Evolutionary conservation across 1,140 invertebrate species (phyloP), one percentile per base, ranked within the genome.

Genomic region (Pristionchus pacificus): DNA sequence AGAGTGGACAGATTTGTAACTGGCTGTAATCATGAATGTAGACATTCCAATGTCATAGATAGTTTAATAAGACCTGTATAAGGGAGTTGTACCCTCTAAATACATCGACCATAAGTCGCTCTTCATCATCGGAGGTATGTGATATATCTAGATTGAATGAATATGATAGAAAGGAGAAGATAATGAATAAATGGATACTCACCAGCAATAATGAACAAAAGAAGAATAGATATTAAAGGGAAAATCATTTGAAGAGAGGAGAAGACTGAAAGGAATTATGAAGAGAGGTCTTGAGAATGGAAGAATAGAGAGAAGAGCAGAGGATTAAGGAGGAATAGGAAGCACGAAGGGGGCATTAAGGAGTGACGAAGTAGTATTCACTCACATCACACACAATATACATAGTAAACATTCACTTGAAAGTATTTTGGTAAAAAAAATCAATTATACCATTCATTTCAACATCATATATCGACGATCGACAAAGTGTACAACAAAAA

Each of bases 81-180:
- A 99, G 89, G 84, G 97, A 96, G 87, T 98, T 99, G 89, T 99
- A 99, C 74, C 95, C 94, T 81, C 93, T 89, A 71, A 95, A 81
- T 1, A 79, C 68, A 60, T 82, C 80, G 2, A 79, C 74, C 80
- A 81, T 78, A 2, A 81, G 63, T 13, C 76, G 38, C 63, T 82
- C 80, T 64, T 81, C 79, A 66, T 82, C 80, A 67, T 81, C 79
- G 2, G 79, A 81, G 14, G 66, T 76, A 13, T 30, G n/a, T n/a
- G n/a, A n/a, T n/a, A n/a, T n/a, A n/a, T n/a, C n/a, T n/a, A n/a
- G n/a, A n/a, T n/a, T 66, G 65, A 66, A 66, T 66, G 65, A 66
- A 58, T 66, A 57, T 66, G 49, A 58, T 38, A 66, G 49, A 66
- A 29, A 57, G 65, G 32, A 31, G 49, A 29, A 33, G 28, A 31